Evolutionary conservation across 2,113 vertebrate species (phyloP).

Genomic region (Serinus canaria): DNA sequence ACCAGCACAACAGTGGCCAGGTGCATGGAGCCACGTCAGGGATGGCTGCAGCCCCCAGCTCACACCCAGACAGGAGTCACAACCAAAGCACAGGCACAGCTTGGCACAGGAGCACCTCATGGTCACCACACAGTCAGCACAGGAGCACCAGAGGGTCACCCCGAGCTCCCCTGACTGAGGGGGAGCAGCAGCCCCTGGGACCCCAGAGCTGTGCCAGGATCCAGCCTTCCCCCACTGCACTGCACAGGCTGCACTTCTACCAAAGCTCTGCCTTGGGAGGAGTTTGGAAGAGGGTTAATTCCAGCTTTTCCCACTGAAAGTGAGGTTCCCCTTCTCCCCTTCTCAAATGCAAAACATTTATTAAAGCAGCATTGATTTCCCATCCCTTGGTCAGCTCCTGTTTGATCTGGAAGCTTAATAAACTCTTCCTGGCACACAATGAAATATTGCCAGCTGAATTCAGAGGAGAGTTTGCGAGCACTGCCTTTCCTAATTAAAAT

Average conservation of each 20-base stretch:
- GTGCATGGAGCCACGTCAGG: rapidly evolving
- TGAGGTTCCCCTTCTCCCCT: background rate
- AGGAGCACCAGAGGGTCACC: rapidly evolving
- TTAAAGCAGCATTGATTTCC: constrained; percentile 50
- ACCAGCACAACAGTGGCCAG: background rate
- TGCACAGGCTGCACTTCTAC: background rate
- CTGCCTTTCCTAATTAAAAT: constrained; percentile 53
- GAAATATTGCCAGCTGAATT: constrained; percentile 56
- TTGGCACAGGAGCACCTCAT: background rate
- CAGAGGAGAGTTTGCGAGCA: constrained; percentile 48
- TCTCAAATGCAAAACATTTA: constrained; percentile 21
- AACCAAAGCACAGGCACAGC: rapidly evolving
- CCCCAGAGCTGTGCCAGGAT: rapidly evolving
- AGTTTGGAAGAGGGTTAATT: background rate
- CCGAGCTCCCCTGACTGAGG: background rate
- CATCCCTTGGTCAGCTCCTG: background rate
- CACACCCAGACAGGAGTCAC: background rate
- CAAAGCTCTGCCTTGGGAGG: background rate
- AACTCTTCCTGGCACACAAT: constrained; percentile 62
- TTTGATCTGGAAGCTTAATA: constrained; percentile 55
- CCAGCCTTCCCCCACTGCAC: background rate
- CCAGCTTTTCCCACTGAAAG: background rate
- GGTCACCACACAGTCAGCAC: too few relatives aligned
- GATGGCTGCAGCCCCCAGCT: background rate
- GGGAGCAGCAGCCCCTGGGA: background rate